Conservation (phyloP, 1,140 invertebrate genomes). For the Micrasema longulum region DNA sequence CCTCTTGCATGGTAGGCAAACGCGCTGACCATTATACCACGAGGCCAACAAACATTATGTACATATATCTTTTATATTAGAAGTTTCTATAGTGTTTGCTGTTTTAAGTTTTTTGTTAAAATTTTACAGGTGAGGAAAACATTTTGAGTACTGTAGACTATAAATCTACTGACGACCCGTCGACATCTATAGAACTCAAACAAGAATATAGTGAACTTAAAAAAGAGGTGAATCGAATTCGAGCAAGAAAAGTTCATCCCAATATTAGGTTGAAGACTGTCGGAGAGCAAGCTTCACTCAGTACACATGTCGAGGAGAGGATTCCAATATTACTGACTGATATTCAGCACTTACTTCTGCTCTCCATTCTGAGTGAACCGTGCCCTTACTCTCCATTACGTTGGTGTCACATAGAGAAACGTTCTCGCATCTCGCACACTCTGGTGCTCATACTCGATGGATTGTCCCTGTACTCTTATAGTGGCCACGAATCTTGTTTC, state of each 20-base stretch:
- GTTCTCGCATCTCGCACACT: conserved; percentile 75
- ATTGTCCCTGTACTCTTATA: conserved; percentile 78
- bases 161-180: neutral
- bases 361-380: conserved; percentile 78
- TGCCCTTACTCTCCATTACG: conserved; percentile 76
- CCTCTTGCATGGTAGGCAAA: no score
- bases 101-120: no score
- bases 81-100: no score
- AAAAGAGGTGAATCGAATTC: conserved; percentile 65
- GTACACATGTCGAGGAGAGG: conserved; percentile 67
- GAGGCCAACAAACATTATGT: no score
- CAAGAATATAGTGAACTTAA: conserved; percentile 58
- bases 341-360: conserved; percentile 84
- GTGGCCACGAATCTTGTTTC: conserved; percentile 74
- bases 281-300: conserved; percentile 73
- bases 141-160: no score
- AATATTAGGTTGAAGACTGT: conserved; percentile 71
- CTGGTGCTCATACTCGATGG: conserved; percentile 84
- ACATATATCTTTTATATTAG: no score
- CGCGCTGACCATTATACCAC: no score
- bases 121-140: no score
- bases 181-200: neutral
- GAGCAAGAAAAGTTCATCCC: conserved; percentile 72
- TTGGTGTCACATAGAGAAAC: conserved; percentile 86
- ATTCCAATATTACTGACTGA: conserved; percentile 85